Evolutionary conservation across 2,113 vertebrate species (phyloP).

Genomic region (Nothoprocta pentlandii): DNA sequence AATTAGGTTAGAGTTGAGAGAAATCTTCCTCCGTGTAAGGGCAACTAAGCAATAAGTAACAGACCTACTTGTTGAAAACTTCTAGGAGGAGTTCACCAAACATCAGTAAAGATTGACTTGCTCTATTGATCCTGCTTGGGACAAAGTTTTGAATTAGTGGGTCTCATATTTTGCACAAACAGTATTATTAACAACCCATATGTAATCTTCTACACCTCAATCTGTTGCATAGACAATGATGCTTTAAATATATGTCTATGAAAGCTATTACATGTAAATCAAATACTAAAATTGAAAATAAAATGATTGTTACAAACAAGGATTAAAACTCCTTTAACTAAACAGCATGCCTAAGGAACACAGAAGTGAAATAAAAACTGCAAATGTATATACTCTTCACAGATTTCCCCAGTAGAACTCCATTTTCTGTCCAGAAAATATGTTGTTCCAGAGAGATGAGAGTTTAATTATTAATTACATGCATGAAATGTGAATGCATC

Average conservation of each 20-base stretch:
- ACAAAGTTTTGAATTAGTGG: background rate
- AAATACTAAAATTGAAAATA: background rate
- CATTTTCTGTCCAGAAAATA: background rate
- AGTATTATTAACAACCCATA: background rate
- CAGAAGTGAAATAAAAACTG: background rate
- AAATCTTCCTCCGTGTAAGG: conserved; percentile 15
- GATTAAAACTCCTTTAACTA: background rate
- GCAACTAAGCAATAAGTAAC: conserved; percentile 16
- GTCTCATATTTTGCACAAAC: background rate
- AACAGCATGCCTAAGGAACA: background rate
- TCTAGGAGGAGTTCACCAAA: conserved; percentile 20
- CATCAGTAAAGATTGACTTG: background rate
- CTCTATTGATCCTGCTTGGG: background rate
- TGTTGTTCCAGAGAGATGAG: background rate
- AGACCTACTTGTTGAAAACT: background rate
- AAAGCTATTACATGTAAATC: background rate
- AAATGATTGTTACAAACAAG: background rate
- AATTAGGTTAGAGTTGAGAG: conserved; percentile 33
- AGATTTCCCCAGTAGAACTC: background rate
- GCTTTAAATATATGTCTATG: background rate
- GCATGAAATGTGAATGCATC: background rate
- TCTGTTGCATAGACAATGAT: background rate
- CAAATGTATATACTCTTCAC: background rate
- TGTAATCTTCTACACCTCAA: background rate
- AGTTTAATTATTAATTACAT: background rate